Conservation (phyloP, 2,113 vertebrate species). For the Pachypanchax playfairii region DNA sequence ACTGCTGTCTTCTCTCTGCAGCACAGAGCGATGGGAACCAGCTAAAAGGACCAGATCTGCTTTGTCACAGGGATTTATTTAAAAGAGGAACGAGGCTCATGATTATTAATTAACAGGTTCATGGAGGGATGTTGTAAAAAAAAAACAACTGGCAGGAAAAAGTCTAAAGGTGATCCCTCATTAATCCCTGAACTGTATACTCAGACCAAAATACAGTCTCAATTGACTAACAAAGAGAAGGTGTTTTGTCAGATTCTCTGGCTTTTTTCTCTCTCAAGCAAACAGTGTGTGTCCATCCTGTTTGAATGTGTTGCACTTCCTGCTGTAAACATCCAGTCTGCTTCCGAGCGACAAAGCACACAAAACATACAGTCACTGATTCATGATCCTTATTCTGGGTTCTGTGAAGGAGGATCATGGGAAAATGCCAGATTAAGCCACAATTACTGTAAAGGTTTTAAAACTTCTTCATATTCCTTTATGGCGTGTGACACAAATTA, state of each 20-base stretch:
- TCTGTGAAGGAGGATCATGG: no score
- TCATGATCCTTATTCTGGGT: no score
- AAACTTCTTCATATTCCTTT: no score
- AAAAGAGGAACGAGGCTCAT: constrained; percentile 43
- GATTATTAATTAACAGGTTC: constrained; percentile 56
- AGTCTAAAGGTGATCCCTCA: neutral
- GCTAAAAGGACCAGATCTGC: constrained; percentile 49
- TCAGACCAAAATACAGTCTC: constrained; percentile 4
- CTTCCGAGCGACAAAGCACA: no score
- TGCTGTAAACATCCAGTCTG: neutral
- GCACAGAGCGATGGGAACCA: constrained; percentile 61
- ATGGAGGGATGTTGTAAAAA: neutral
- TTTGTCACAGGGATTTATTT: constrained; percentile 66
- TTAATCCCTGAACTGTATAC: constrained; percentile 11
- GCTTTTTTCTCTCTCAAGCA: neutral
- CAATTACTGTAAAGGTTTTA: no score
- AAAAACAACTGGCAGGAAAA: neutral
- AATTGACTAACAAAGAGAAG: neutral
- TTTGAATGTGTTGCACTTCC: neutral
- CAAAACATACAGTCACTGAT: no score
- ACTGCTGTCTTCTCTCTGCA: constrained; percentile 41
- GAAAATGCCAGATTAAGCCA: no score
- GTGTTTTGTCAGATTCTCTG: neutral
- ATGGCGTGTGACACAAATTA: no score
- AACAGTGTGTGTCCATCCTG: constrained; percentile 2